phyloP scores from a whole-genome alignment of 2,888 invertebrate genomes.

The Polia nebulosa region DNA sequence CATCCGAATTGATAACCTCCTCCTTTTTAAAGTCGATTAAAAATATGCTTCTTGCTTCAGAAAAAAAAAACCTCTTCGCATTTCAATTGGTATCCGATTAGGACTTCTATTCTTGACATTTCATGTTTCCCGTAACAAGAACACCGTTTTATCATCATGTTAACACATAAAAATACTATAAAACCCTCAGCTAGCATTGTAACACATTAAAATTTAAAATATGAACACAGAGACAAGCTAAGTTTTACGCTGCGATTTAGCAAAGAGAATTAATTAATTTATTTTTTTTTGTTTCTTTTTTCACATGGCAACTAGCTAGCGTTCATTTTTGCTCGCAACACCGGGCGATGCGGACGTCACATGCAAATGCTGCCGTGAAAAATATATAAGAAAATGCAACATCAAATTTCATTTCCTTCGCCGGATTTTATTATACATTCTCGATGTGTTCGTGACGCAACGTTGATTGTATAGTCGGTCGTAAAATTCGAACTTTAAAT shows the following conservation, averaged over 20 bases:
- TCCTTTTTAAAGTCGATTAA: too few species aligned
- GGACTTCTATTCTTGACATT: background rate
- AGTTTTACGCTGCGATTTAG: slow-evolving; percentile 62
- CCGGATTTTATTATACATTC: slow-evolving; percentile 81
- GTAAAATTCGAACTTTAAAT: slow-evolving; percentile 73
- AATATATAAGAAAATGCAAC: slow-evolving; percentile 80
- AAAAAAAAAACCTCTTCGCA: background rate
- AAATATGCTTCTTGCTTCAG: background rate
- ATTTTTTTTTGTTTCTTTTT: slow-evolving; percentile 51
- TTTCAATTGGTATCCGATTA: background rate
- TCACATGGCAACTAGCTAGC: slow-evolving; percentile 49
- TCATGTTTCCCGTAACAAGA: slow-evolving; percentile 2
- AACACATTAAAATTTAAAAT: slow-evolving; percentile 63
- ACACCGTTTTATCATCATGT: slow-evolving; percentile 10
- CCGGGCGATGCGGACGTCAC: slow-evolving; percentile 75
- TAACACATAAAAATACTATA: slow-evolving; percentile 27
- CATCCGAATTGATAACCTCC: too few species aligned
- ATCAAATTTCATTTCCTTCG: slow-evolving; percentile 80
- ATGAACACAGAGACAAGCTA: slow-evolving; percentile 61
- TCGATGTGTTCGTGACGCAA: slow-evolving; percentile 80
- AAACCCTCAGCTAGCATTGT: slow-evolving; percentile 44
- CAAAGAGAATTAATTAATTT: slow-evolving; percentile 66
- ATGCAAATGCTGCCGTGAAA: slow-evolving; percentile 77
- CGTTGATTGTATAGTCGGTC: slow-evolving; percentile 80
- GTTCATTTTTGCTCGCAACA: slow-evolving; percentile 72